Conservation (phyloP, 2,113 vertebrate genomes). For the Takifugu bimaculatus region DNA sequence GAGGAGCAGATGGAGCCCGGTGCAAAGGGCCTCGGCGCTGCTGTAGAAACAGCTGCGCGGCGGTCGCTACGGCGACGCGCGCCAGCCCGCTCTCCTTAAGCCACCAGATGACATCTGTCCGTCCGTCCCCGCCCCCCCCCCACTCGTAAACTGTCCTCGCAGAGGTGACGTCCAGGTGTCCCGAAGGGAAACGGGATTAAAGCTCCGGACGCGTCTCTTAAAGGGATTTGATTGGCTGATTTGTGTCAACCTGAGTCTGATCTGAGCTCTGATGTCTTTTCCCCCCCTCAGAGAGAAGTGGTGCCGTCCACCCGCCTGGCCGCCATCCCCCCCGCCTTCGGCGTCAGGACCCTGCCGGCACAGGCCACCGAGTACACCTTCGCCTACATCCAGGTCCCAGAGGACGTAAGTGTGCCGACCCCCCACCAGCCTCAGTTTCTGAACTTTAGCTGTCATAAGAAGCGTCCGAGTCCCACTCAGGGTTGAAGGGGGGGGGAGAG, state of each 20-base stretch:
- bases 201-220: too few relatives aligned
- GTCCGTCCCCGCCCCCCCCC: constrained; percentile 4
- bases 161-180: constrained; percentile 7
- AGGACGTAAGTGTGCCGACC: constrained; percentile 80
- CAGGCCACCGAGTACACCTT: constrained; percentile 90
- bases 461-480: too few relatives aligned
- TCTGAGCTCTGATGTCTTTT: constrained; percentile 2
- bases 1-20: constrained; percentile 40
- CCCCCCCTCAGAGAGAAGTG: constrained; percentile 80
- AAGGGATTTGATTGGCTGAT: neutral
- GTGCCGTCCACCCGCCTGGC: constrained; percentile 83
- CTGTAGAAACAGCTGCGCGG: constrained; percentile 42
- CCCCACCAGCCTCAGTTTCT: neutral
- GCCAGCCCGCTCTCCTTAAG: constrained; percentile 19
- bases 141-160: constrained; percentile 10
- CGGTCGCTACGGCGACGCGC: constrained; percentile 35
- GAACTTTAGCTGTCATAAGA: too few relatives aligned
- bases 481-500: too few relatives aligned
- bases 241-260: neutral
- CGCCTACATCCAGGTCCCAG: constrained; percentile 88
- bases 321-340: constrained; percentile 84
- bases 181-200: neutral
- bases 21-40: constrained; percentile 7
- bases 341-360: constrained; percentile 80
- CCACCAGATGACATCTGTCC: constrained; percentile 38